These are phyloP conservation scores for Pristionchus exspectatus DNA, from an alignment of 2,888 invertebrate genomes.

Conservation along the genomic window DNA sequence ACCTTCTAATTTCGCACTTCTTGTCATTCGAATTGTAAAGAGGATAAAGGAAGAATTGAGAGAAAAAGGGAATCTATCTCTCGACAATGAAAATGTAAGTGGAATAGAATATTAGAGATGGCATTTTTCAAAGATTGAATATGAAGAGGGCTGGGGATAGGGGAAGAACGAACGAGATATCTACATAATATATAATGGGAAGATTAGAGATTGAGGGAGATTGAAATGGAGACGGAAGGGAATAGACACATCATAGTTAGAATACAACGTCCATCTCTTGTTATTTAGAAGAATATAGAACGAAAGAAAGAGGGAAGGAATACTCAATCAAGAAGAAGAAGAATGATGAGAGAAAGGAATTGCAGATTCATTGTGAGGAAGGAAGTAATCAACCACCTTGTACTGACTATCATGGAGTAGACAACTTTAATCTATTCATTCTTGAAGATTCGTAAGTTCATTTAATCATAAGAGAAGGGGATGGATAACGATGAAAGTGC, in stretches of 20 bases:
- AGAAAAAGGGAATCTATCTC: constrained; percentile 38
- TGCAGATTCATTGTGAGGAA: constrained; percentile 49
- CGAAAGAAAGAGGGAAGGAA: not conserved
- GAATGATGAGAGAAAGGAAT: constrained; percentile 14
- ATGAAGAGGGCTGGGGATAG: not conserved
- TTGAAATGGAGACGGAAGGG: constrained; percentile 19
- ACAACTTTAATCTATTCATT: constrained; percentile 48
- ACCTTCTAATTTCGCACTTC: not conserved
- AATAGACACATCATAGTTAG: not conserved
- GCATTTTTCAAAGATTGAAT: too few relatives aligned
- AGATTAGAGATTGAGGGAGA: constrained; percentile 1
- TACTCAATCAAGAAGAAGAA: constrained; percentile 17
- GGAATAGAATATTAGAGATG: not conserved
- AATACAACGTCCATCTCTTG: not conserved
- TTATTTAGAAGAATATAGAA: constrained; percentile 19
- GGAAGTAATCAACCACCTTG: constrained; percentile 29
- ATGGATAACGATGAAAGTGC: not conserved
- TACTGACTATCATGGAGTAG: constrained; percentile 8
- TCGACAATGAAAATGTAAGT: constrained; percentile 53
- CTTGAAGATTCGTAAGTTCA: constrained; percentile 51
- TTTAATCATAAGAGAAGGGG: not conserved
- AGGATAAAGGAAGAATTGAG: constrained; percentile 23
- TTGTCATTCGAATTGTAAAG: constrained; percentile 5
- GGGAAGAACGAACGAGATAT: not conserved
- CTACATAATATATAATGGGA: not conserved